Base-by-base conservation (phyloP, 2,888 invertebrate species). In the Theretra japonica region DNA sequence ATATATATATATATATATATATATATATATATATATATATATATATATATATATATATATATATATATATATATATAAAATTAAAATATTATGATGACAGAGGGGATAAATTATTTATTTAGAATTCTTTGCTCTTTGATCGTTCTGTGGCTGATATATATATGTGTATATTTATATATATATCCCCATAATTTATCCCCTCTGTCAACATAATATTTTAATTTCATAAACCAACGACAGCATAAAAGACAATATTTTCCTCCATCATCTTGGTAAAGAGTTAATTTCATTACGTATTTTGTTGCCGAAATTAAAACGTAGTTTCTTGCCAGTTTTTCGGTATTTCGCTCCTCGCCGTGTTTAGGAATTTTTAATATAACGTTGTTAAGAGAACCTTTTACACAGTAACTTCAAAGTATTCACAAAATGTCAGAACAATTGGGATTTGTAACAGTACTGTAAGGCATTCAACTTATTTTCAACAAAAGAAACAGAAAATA, bases 341-440 rank as follows among this genome's bases (percentile, higher is more conserved):
- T 41, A 65, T 48, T 65, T 48, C 17, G 48, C 23, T 65, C 23
- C 23, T 65, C 48, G 23, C 48, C 65, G 65, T 65, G 48, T 65
- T 65, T 23, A 17, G 65, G 65, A 65, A 65, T 65, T 65, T 62
- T 48, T 65, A 65, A 65, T 65, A 65, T 65, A 65, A 65, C 48
- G 48, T 65, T 65, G 48, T 48, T 21, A 48, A 17, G 65, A 7
- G 17, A 41, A 41, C 53, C 53, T 53, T 53, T 53, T 53, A n/a
- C 65, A 62, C 23, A 65, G 65, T 65, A 48, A 65, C 65, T 23
- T 8, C 23, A 21, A 41, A 65, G 65, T 25, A 65, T 15, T 23
- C 17, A 53, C 17, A 48, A 65, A 65, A 48, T 65, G 17, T 23
- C 41, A 41, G 21, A n/a, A 30, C 33, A 30, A 4, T 60, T 17